Evolutionary conservation across 2,113 vertebrate genomes (phyloP).

Genomic region (Macquaria ambigua): DNA sequence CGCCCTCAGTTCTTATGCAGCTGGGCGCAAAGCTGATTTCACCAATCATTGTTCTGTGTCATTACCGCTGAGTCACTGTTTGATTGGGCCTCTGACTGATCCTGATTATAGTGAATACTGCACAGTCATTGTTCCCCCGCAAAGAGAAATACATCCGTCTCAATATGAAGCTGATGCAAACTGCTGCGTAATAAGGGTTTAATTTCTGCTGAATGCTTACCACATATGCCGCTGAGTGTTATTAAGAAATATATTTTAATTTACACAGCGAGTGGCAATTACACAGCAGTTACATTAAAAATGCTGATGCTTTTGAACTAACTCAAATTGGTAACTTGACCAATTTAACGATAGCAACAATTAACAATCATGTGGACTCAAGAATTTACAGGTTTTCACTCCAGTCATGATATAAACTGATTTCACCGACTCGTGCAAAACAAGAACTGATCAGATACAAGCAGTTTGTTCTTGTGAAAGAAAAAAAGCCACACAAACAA

Average conservation of each 20-base stretch:
- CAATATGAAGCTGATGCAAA: constrained; percentile 29
- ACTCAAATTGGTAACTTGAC: background rate
- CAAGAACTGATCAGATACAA: background rate
- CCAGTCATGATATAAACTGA: background rate
- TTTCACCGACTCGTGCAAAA: background rate
- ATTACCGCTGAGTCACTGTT: constrained; percentile 55
- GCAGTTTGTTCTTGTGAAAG: background rate
- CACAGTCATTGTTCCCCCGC: constrained; percentile 48
- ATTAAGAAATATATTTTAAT: constrained; percentile 15
- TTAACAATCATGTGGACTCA: background rate
- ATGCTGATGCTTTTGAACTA: too few relatives aligned
- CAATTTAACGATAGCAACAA: background rate
- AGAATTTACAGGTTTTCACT: background rate
- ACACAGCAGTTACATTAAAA: too few relatives aligned
- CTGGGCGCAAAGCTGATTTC: constrained; percentile 47
- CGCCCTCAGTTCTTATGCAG: constrained; percentile 7
- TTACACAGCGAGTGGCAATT: background rate
- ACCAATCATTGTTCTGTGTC: constrained; percentile 46
- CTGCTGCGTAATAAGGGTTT: constrained; percentile 32
- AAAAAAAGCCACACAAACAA: background rate
- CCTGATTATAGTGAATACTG: constrained; percentile 56
- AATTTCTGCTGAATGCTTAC: constrained; percentile 30
- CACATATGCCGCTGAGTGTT: background rate
- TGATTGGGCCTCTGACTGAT: constrained; percentile 53
- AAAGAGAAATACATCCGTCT: constrained; percentile 38